phyloP scores from a whole-genome alignment of 2,113 vertebrate genomes.

The mouse (Mus musculus) region DNA sequence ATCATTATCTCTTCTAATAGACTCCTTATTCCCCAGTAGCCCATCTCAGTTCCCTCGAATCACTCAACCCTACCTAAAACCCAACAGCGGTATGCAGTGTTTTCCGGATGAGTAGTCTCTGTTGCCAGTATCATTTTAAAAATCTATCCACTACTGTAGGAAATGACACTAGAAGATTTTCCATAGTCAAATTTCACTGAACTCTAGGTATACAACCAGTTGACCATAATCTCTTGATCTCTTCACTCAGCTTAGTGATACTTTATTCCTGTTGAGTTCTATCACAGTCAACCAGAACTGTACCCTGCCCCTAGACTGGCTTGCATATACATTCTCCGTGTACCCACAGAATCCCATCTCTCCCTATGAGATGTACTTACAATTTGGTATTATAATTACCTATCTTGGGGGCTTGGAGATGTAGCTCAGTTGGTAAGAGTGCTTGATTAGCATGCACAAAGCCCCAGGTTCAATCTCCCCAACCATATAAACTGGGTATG shows the following conservation, averaged over 20 bases:
- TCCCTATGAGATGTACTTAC: neutral
- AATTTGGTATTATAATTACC: neutral
- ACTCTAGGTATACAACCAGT: neutral
- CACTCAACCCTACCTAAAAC: neutral
- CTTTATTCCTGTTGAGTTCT: neutral
- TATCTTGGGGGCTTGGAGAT: neutral
- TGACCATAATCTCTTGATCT: neutral
- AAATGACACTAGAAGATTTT: neutral
- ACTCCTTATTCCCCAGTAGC: neutral
- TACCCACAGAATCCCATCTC: no score
- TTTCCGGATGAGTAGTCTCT: neutral
- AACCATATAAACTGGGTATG: neutral
- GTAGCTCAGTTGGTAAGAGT: neutral
- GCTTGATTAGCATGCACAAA: neutral
- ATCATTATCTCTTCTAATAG: neutral
- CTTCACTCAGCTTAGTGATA: neutral
- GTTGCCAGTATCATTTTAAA: neutral
- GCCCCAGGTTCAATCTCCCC: neutral
- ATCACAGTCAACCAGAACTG: neutral
- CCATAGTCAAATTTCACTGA: neutral
- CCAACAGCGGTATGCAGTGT: neutral
- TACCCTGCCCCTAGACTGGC: neutral
- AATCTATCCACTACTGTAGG: neutral
- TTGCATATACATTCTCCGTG: neutral
- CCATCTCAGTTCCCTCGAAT: neutral